Percentiles rank a stretch among this genome's conserved stretches.
phyloP scores from a whole-genome alignment of 1,140 invertebrate genomes.

The Dermatophagoides farinae region DNA sequence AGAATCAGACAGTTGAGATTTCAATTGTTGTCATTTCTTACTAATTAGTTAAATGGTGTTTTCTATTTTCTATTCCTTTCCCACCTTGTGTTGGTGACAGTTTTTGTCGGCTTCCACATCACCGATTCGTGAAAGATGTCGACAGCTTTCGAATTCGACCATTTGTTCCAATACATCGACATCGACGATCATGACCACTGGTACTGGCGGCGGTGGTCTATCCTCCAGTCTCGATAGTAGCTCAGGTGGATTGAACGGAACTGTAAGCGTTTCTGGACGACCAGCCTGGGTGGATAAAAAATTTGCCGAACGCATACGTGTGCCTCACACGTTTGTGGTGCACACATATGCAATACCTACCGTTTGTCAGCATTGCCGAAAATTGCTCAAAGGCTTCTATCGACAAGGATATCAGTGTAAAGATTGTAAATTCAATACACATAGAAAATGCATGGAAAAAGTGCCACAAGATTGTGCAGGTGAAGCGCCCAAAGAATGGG shows the following conservation, averaged over 20 bases:
- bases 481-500: conserved; percentile 36
- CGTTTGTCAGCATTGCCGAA: conserved; percentile 84
- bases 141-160: not conserved
- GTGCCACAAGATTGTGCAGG: conserved; percentile 90
- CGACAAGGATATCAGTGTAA: conserved; percentile 92
- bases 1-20: no score
- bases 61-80: not conserved
- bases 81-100: not conserved
- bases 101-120: not conserved
- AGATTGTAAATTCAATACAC: conserved; percentile 60
- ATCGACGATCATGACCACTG: not conserved
- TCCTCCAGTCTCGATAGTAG: no score
- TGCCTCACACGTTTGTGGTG: conserved; percentile 57
- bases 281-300: conserved; percentile 50
- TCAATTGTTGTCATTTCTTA: no score
- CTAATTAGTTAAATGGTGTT: no score
- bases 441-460: conserved; percentile 84
- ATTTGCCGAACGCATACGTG: conserved; percentile 47
- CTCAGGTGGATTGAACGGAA: no score
- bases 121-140: not conserved
- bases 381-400: conserved; percentile 79
- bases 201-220: no score
- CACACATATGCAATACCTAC: conserved; percentile 81
- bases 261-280: conserved; percentile 30
- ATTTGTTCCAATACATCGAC: conserved; percentile 7